Evolutionary conservation across 1,140 invertebrate genomes (phyloP).

Genomic region (Ceratosolen fusciceps): DNA sequence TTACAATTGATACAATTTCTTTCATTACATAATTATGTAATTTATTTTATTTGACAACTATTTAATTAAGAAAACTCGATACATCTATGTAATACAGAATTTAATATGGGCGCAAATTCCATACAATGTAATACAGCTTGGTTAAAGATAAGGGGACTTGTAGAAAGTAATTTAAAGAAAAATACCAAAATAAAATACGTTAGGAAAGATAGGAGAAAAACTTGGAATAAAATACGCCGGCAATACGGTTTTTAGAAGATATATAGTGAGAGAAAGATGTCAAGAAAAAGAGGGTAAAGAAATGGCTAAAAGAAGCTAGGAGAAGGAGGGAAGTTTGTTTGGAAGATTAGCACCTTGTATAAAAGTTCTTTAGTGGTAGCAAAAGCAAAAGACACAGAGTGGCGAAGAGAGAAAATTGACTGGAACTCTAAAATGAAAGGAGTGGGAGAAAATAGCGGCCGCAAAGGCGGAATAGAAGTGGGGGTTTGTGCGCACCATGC

Average conservation of each 20-base stretch:
- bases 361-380: conserved; percentile 64
- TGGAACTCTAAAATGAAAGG: conserved; percentile 40
- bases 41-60: background rate
- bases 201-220: background rate
- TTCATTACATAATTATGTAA: too few species aligned
- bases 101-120: background rate
- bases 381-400: conserved; percentile 8
- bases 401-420: conserved; percentile 11
- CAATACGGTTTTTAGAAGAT: conserved; percentile 26
- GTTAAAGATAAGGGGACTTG: background rate
- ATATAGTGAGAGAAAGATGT: background rate
- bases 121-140: background rate
- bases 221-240: background rate
- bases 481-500: background rate
- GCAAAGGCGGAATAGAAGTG: conserved; percentile 45
- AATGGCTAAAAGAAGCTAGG: conserved; percentile 4
- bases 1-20: too few species aligned
- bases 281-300: background rate
- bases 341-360: conserved; percentile 71
- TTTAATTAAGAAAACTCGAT: conserved; percentile 12
- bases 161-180: background rate
- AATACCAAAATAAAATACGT: conserved; percentile 4
- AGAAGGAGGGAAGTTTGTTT: conserved; percentile 63
- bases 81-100: background rate
- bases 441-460: conserved; percentile 34